Percentiles rank a stretch among this genome's conserved stretches.
Conservation (phyloP, 2,797 vertebrate genomes). For the Manis crassicaudata region DNA sequence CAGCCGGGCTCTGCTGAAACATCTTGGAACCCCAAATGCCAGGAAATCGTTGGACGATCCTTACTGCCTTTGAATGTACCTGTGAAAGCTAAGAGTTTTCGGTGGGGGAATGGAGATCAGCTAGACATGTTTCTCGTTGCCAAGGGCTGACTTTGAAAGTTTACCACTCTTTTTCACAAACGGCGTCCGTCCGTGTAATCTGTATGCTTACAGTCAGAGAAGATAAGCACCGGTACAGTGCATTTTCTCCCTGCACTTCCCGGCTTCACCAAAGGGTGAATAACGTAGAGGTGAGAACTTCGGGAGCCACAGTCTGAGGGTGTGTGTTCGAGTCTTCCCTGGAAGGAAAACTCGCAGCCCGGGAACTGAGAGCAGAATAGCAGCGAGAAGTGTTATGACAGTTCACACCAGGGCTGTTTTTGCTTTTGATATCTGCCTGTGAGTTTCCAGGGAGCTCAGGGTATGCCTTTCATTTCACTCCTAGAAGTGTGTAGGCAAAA, state of each 20-base stretch:
- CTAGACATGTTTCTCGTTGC: neutral
- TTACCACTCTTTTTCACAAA: neutral
- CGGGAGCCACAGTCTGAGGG: neutral
- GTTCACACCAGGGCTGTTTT: neutral
- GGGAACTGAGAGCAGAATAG: neutral
- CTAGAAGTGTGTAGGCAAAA: constrained; percentile 63
- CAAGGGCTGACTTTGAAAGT: constrained; percentile 65
- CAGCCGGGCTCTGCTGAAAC: neutral
- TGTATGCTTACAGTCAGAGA: neutral
- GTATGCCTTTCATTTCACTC: constrained; percentile 69
- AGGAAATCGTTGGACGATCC: constrained; percentile 44
- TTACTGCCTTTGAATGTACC: constrained; percentile 55
- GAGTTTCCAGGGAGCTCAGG: constrained; percentile 7
- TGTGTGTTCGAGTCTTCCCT: neutral
- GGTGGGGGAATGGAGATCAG: neutral
- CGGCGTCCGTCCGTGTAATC: neutral
- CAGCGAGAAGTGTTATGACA: neutral
- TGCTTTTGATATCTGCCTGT: constrained; percentile 49
- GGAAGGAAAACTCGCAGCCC: constrained; percentile 39
- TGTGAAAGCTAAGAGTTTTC: constrained; percentile 29
- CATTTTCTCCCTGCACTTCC: neutral
- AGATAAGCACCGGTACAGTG: neutral
- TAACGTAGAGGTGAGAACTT: neutral
- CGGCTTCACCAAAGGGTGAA: neutral
- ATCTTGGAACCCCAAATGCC: constrained; percentile 16